A percentile compares a stretch with the other conserved stretches of the same genome.
phyloP scores from a whole-genome alignment of 2,113 vertebrate species.

The Sciurus niger region DNA sequence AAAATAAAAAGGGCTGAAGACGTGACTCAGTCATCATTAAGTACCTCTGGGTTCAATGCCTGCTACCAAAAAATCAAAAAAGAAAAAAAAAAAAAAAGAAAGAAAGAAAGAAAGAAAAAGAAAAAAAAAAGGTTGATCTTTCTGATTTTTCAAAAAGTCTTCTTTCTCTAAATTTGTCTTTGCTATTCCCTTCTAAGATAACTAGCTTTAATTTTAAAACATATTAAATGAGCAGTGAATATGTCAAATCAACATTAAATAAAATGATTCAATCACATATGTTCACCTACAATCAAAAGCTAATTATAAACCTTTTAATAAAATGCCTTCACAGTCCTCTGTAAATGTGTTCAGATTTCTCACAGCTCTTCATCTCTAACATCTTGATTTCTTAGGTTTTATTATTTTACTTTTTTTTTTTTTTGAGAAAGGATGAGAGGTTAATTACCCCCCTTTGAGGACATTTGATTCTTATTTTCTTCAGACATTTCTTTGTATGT shows the following conservation, averaged over 20 bases:
- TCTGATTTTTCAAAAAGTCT: not conserved
- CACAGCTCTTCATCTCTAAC: not conserved
- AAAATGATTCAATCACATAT: not conserved
- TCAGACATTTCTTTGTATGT: not conserved
- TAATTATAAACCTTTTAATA: not conserved
- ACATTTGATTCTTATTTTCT: not conserved
- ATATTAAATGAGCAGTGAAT: not conserved
- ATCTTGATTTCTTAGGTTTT: not conserved
- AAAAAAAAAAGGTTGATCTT: not conserved
- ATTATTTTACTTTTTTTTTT: not conserved
- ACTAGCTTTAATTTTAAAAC: constrained; percentile 37
- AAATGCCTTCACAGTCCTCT: not conserved
- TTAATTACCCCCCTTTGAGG: not conserved
- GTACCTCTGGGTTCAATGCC: too few species aligned
- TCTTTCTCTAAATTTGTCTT: not conserved
- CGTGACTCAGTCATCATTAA: too few species aligned
- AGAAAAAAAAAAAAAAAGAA: too few species aligned
- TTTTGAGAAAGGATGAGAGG: not conserved
- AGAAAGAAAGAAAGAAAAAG: too few species aligned
- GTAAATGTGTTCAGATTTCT: not conserved
- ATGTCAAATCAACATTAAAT: not conserved
- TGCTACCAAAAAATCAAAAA: too few species aligned
- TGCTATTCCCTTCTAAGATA: not conserved
- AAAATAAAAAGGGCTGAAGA: too few species aligned
- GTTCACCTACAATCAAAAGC: not conserved